phyloP scores from a whole-genome alignment of 2,797 vertebrate genomes.

The Chaenodraco wilsoni region DNA sequence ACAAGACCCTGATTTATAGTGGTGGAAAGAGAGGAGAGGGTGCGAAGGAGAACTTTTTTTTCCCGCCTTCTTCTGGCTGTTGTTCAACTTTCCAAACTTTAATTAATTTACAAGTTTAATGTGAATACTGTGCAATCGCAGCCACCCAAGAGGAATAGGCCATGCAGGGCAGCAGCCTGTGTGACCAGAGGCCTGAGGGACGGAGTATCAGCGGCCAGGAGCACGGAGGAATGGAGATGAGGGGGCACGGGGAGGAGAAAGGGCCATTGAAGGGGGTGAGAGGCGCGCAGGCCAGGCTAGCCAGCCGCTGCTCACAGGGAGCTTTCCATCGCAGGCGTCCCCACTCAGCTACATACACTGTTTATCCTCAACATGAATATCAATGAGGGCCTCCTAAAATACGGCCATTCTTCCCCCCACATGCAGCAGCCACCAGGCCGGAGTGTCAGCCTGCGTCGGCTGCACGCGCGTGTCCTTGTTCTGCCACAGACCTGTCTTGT shows the following conservation, averaged over 20 bases:
- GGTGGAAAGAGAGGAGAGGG: constrained; percentile 52
- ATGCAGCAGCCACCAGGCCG: constrained; percentile 74
- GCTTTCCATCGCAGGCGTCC: constrained; percentile 84
- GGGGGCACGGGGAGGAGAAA: constrained; percentile 74
- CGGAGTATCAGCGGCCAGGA: constrained; percentile 70
- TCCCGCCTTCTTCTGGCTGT: constrained; percentile 71
- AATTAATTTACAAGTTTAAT: constrained; percentile 84
- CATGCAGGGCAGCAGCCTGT: constrained; percentile 66
- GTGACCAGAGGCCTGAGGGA: constrained; percentile 69
- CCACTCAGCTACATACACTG: constrained; percentile 84
- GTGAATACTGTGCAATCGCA: constrained; percentile 76
- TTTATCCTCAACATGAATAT: constrained; percentile 84
- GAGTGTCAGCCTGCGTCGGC: constrained; percentile 72
- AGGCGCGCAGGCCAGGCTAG: constrained; percentile 75
- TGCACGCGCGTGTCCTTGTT: constrained; percentile 79
- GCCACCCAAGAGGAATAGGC: constrained; percentile 80
- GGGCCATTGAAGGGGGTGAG: constrained; percentile 76
- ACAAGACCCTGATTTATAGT: constrained; percentile 81
- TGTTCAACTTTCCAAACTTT: constrained; percentile 81
- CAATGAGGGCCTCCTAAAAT: constrained; percentile 81
- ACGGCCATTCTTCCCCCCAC: constrained; percentile 72
- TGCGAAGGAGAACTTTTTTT: constrained; percentile 41
- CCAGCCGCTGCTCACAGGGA: constrained; percentile 81
- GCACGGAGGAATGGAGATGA: constrained; percentile 74
- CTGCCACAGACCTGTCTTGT: constrained; percentile 82